Evolutionary conservation across 64 coral and sea anemone genomes (phyloP), one percentile per base, ranked within the genome.

Genomic region (Orbicella faveolata): DNA sequence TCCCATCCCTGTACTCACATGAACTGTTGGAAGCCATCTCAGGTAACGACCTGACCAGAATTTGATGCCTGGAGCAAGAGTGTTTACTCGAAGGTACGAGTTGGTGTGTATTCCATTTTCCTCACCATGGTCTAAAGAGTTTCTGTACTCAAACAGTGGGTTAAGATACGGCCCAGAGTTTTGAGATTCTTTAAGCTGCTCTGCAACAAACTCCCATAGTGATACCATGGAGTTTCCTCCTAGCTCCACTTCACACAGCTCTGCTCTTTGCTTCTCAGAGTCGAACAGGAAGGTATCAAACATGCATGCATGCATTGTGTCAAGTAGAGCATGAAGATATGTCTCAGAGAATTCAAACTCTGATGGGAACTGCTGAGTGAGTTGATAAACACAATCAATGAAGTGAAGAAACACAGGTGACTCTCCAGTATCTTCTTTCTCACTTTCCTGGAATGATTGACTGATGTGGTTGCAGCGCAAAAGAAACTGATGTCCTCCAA

Each of bases 331-430:
- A 61, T 96, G 86, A 63, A 99, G 76, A 61, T 95, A 99, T 0
- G 97, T 96, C 87, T 99, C 97, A 4, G 97, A 99, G 85, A 99
- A 99, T 64, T 99, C 97, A 83, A 99, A 99, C 52, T 77, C 89
- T 2, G 97, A 99, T 33, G 97, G 97, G 72, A 99, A 99, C 91
- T 99, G 97, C 30, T 77, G 90, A 48, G 93, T 93, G 61, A 99
- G 34, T 33, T 99, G 97, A 83, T 96, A 95, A 26, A 99, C 94
- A 81, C 97, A 96, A 79, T 99, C 97, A 3, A 99, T 87, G 48
- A 99, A 99, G 51, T 99, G 97, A 39, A 99, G 91, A 75, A 99
- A 99, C 41, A 99, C 97, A 0, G 97, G 97, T 0, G 97, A 93
- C 68, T 99, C 97, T 52, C 81, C 84, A 3, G 77, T 74, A 18